Evolutionary conservation across 2,888 invertebrate species (phyloP).

Genomic region (Xylota segnis): DNA sequence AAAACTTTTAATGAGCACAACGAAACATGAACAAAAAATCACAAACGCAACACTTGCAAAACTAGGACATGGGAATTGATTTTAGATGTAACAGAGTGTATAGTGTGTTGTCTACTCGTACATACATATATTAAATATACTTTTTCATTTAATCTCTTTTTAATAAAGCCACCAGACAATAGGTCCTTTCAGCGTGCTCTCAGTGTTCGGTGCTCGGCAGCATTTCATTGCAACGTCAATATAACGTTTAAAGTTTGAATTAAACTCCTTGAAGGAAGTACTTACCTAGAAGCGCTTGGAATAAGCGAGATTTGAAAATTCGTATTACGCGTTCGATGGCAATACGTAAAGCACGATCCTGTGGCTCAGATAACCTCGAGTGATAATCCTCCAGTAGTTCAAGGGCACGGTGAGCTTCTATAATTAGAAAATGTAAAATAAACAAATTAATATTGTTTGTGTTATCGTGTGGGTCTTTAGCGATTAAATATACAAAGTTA

Average conservation of each 20-base stretch:
- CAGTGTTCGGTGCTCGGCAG: too few species aligned
- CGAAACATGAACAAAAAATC: constrained; percentile 36
- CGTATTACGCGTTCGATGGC: constrained; percentile 99
- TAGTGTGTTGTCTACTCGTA: too few species aligned
- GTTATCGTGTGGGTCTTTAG: background rate
- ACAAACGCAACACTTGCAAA: constrained; percentile 51
- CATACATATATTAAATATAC: constrained; percentile 18
- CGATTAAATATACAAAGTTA: too few species aligned
- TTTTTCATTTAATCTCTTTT: constrained; percentile 26
- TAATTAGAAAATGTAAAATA: constrained; percentile 80
- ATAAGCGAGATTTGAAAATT: constrained; percentile 98
- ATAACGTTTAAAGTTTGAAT: constrained; percentile 77
- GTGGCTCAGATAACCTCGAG: constrained; percentile 95
- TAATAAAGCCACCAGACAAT: constrained; percentile 21
- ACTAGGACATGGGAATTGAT: constrained; percentile 60
- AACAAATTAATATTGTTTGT: constrained; percentile 4
- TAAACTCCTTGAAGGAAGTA: constrained; percentile 74
- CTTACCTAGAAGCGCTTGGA: constrained; percentile 98
- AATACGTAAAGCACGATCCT: constrained; percentile 96
- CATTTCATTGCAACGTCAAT: constrained; percentile 91
- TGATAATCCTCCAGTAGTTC: constrained; percentile 99
- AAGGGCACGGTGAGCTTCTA: constrained; percentile 99
- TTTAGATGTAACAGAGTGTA: constrained; percentile 41
- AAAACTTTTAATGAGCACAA: constrained; percentile 72
- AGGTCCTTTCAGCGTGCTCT: too few species aligned